Evolutionary conservation across 1,140 invertebrate species (phyloP), one percentile per base, ranked within the genome.

Genomic region (Aphis craccivora): DNA sequence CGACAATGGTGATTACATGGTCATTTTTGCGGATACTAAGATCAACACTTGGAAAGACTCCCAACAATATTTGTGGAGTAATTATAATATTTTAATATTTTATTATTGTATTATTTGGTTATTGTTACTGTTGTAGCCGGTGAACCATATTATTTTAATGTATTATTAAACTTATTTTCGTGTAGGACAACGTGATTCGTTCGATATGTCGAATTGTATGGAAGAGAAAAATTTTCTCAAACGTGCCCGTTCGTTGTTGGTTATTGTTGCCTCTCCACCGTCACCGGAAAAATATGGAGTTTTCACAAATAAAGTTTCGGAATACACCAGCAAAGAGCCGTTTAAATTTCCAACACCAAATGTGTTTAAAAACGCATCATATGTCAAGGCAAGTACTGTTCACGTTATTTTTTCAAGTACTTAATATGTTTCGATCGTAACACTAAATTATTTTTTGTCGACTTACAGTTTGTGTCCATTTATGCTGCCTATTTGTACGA

Each of bases 401-500:
- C 35, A 35, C 35, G 9, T 45, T 30, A 20, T 86, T 45, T 25
- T n/a, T 86, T 40, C 7, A 60, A 37, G 18, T 84, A 23, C 6
- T 45, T 8, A 23, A 25, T 51, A 51, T 20, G 84, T 9, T 48
- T 20, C 45, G 20, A 37, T 25, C 37, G n/a, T 14, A 30, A 86
- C 43, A 25, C 40, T 43, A 22, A 45, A 25, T 37, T 14, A 35
- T 5, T 55, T 55, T 55, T 25, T 83, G 35, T 40, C 8, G 1
- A 88, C 93, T 94, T 96, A 90, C 95, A 97, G 96, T 98, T 98
- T 95, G 97, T 99, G 20, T 97, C 98, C 22, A 97, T 99, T 91
- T 98, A 99, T 95, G 99, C 99, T 25, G 98, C 98, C 3, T 99
- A 99, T 95, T 96, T 99, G 76, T 99, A 99, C 95, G 99, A 99